A percentile compares a stretch with the other conserved stretches of the same genome.
Evolutionary conservation across 2,113 vertebrate genomes (phyloP).

Genomic region (Clarias batrachus): DNA sequence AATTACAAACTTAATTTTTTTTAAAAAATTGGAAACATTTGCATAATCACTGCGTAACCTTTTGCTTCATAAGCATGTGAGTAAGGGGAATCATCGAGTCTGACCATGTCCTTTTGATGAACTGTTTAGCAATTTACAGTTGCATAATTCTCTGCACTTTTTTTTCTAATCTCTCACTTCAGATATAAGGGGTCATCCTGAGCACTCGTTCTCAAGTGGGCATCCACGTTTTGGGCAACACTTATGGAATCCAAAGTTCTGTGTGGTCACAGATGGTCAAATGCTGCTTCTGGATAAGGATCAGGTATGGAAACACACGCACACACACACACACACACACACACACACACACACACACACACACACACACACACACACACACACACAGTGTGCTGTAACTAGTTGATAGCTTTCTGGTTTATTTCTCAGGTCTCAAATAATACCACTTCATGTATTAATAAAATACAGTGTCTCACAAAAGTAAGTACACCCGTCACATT

Average conservation of each 20-base stretch:
- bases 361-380: no score
- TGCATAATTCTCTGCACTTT: background rate
- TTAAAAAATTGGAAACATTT: background rate
- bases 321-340: no score
- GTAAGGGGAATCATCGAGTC: background rate
- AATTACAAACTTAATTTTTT: background rate
- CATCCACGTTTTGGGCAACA: conserved; percentile 67
- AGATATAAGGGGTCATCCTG: conserved; percentile 62
- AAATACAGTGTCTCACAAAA: no score
- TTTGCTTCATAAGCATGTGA: background rate
- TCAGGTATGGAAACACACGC: conserved; percentile 59
- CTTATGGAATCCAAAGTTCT: conserved; percentile 72
- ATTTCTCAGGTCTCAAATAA: background rate
- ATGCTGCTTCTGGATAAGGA: conserved; percentile 74
- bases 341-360: background rate
- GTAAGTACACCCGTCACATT: no score
- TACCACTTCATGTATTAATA: background rate
- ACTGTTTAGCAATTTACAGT: conserved; percentile 2
- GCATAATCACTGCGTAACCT: background rate
- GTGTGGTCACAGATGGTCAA: conserved; percentile 68
- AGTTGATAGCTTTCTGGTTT: background rate
- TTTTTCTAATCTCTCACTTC: conserved; percentile 5
- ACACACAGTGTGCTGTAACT: background rate
- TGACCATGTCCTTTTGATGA: background rate
- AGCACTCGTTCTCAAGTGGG: conserved; percentile 68